A percentile compares a stretch with the other conserved stretches of the same genome.
phyloP scores from a whole-genome alignment of 2,797 vertebrate species.

The Neosalanx taihuensis region DNA sequence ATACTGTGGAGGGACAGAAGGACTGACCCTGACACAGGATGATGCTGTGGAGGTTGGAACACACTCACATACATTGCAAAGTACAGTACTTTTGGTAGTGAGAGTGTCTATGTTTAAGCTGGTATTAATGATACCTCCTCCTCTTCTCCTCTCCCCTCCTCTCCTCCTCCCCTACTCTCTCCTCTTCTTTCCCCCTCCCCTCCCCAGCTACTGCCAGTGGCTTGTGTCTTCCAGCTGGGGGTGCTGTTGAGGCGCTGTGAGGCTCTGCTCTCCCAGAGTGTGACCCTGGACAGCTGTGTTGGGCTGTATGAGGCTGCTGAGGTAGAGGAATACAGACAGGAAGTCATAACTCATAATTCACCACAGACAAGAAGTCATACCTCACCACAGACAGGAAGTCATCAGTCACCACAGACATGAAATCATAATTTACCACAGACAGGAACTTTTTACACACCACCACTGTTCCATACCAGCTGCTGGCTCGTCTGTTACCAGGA shows the following conservation, averaged over 20 bases:
- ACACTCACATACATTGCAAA: not conserved
- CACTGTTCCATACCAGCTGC: not conserved
- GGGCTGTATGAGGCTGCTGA: slow-evolving; percentile 82
- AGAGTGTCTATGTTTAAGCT: not conserved
- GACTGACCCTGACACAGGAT: slow-evolving; percentile 73
- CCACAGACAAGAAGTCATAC: no score
- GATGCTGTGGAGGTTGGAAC: slow-evolving; percentile 84
- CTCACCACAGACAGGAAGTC: no score
- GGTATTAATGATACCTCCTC: not conserved
- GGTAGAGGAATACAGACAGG: slow-evolving; percentile 60
- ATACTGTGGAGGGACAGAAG: slow-evolving; percentile 87
- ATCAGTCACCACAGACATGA: no score
- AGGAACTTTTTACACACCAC: not conserved
- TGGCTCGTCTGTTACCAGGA: not conserved
- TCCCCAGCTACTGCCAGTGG: slow-evolving; percentile 81
- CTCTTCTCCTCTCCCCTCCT: no score
- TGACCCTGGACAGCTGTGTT: slow-evolving; percentile 78
- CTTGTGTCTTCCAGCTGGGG: slow-evolving; percentile 83
- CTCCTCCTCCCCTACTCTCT: no score
- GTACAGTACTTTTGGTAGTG: no score
- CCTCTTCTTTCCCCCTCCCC: not conserved
- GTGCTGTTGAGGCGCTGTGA: slow-evolving; percentile 87
- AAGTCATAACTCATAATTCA: not conserved
- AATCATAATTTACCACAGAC: no score
- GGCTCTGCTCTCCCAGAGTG: slow-evolving; percentile 78